Conservation (phyloP, 2,888 invertebrate genomes). For the Torymus texanus region DNA sequence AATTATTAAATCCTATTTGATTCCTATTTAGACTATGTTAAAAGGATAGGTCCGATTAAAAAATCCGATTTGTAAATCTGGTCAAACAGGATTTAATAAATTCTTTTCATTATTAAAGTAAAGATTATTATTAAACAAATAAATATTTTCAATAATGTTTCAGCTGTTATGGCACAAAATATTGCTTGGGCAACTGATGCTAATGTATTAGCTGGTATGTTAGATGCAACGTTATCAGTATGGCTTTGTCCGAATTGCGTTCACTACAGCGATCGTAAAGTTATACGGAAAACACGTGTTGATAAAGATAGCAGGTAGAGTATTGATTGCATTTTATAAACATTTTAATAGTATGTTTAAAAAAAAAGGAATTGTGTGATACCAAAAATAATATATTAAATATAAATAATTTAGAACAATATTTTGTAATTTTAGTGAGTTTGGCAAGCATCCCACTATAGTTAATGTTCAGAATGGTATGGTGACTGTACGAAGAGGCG, state of each 20-base stretch:
- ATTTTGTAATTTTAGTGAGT: conserved; percentile 80
- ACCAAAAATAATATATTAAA: too few species aligned
- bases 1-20: too few species aligned
- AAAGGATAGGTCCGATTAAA: too few species aligned
- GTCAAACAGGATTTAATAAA: too few species aligned
- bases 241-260: conserved; percentile 82
- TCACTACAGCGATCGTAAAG: conserved; percentile 79
- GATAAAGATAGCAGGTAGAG: conserved; percentile 74
- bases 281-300: conserved; percentile 77
- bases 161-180: conserved; percentile 82
- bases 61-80: too few species aligned
- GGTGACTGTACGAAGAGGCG: conserved; percentile 89
- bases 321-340: not conserved
- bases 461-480: conserved; percentile 89
- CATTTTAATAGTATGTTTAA: too few species aligned
- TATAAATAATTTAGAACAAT: not conserved
- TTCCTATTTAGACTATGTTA: too few species aligned
- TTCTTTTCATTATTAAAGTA: too few species aligned
- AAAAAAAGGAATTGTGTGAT: too few species aligned
- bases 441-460: conserved; percentile 90
- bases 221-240: conserved; percentile 86
- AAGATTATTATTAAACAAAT: too few species aligned
- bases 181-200: conserved; percentile 85
- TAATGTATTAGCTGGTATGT: conserved; percentile 86
- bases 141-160: conserved; percentile 22